phyloP scores from a whole-genome alignment of 2,888 invertebrate species.

The Netelia inedita region DNA sequence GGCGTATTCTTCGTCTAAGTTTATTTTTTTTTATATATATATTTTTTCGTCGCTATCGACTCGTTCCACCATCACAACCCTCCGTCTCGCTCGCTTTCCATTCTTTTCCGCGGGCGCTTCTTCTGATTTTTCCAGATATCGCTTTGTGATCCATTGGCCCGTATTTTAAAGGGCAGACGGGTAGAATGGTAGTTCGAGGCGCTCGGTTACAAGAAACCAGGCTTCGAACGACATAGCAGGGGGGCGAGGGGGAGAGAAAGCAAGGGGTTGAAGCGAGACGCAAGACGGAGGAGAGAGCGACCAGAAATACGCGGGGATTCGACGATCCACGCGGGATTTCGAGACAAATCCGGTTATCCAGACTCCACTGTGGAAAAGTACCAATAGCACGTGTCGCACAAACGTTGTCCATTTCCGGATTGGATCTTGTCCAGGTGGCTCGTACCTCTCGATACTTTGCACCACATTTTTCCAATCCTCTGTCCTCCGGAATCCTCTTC shows the following conservation, averaged over 20 bases:
- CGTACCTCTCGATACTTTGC: conserved; percentile 65
- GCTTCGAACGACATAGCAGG: conserved; percentile 26
- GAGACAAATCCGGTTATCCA: conserved; percentile 70
- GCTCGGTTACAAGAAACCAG: conserved; percentile 9
- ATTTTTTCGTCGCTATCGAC: background rate
- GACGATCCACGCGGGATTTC: conserved; percentile 68
- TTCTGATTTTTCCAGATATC: conserved; percentile 67
- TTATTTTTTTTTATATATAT: background rate
- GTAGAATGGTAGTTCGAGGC: conserved; percentile 28
- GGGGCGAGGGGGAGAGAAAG: conserved; percentile 35
- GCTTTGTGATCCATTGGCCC: conserved; percentile 61
- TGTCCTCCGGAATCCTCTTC: conserved; percentile 33
- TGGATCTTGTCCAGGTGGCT: conserved; percentile 68
- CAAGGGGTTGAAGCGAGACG: conserved; percentile 10
- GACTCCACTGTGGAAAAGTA: conserved; percentile 14
- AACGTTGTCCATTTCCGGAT: conserved; percentile 70
- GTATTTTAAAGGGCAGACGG: conserved; percentile 59
- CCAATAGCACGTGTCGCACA: conserved; percentile 58
- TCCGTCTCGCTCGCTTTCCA: background rate
- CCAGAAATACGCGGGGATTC: conserved; percentile 48
- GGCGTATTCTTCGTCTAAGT: background rate
- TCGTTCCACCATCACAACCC: conserved; percentile 7
- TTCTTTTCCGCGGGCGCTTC: conserved; percentile 41
- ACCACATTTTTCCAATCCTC: conserved; percentile 33
- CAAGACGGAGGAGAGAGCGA: conserved; percentile 16